These are phyloP conservation scores for Agelas oroides DNA, from an alignment of 37 sponge, comb jelly and placozoan genomes.

Conservation along the genomic window DNA sequence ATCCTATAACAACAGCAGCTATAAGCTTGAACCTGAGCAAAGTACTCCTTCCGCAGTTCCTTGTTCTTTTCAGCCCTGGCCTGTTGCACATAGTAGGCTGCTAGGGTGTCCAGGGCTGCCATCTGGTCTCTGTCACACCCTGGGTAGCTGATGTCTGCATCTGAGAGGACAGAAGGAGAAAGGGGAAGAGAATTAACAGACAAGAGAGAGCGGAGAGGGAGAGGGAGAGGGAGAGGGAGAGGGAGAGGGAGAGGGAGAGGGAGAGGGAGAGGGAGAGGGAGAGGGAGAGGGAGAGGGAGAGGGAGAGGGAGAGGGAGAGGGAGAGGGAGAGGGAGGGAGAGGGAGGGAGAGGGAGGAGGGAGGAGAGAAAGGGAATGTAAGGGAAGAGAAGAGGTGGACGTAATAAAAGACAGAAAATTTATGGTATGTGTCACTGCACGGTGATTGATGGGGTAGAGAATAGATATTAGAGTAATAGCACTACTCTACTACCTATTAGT, in stretches of 20 bases:
- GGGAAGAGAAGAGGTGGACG: neutral
- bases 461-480: too few relatives aligned
- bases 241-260: conserved; percentile 14
- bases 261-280: conserved; percentile 27
- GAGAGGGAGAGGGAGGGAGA: conserved; percentile 18
- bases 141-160: conserved; percentile 75
- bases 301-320: conserved; percentile 14
- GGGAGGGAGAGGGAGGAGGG: conserved; percentile 7
- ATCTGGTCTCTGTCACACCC: conserved; percentile 96
- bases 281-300: conserved; percentile 27
- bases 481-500: too few relatives aligned
- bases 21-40: conserved; percentile 77
- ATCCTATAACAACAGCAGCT: too few relatives aligned
- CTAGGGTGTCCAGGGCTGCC: conserved; percentile 89
- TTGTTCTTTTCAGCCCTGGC: conserved; percentile 88
- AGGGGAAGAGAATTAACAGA: neutral
- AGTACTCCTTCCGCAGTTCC: conserved; percentile 78
- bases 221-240: conserved; percentile 27
- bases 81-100: conserved; percentile 87
- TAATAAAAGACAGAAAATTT: neutral
- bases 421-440: too few relatives aligned
- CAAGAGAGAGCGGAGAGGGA: conserved; percentile 8
- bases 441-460: too few relatives aligned
- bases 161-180: too few relatives aligned
- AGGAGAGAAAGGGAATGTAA: too few relatives aligned